Conservation (phyloP, 2,888 invertebrate genomes). For the Diarsia rubi region DNA sequence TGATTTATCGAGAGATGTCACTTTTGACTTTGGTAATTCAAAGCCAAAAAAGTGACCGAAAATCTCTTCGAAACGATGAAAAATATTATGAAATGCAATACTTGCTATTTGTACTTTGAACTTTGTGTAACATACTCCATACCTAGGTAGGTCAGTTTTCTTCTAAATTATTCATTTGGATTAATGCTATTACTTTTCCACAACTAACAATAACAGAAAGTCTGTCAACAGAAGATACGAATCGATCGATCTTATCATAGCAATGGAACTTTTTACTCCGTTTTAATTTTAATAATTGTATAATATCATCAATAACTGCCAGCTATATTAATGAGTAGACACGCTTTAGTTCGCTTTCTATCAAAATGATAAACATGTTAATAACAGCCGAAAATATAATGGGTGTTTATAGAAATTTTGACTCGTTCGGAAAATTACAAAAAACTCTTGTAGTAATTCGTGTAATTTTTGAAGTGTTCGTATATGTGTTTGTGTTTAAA, state of each 20-base stretch:
- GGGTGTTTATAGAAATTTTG: constrained; percentile 23
- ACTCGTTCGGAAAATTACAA: neutral
- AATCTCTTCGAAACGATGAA: neutral
- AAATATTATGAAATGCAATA: neutral
- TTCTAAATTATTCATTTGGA: neutral
- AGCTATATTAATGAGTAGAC: neutral
- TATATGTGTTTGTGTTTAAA: neutral
- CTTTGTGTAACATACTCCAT: neutral
- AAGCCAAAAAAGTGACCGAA: no score
- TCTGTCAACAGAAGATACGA: constrained; percentile 12
- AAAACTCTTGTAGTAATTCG: constrained; percentile 12
- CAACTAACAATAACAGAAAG: constrained; percentile 2
- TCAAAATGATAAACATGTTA: constrained; percentile 30
- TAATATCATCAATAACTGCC: constrained; percentile 25
- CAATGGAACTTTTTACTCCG: neutral
- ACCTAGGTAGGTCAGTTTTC: neutral
- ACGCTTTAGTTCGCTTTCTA: neutral
- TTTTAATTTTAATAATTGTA: constrained; percentile 21
- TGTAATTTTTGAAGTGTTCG: constrained; percentile 22
- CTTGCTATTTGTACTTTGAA: neutral
- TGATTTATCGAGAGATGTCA: neutral
- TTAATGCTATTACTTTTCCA: neutral
- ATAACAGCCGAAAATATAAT: constrained; percentile 27
- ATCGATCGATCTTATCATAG: constrained; percentile 11
- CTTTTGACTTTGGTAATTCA: neutral